A percentile compares a stretch with the other conserved stretches of the same genome.
Evolutionary conservation across 2,888 invertebrate genomes (phyloP).

Genomic region (Chalcis sispes): DNA sequence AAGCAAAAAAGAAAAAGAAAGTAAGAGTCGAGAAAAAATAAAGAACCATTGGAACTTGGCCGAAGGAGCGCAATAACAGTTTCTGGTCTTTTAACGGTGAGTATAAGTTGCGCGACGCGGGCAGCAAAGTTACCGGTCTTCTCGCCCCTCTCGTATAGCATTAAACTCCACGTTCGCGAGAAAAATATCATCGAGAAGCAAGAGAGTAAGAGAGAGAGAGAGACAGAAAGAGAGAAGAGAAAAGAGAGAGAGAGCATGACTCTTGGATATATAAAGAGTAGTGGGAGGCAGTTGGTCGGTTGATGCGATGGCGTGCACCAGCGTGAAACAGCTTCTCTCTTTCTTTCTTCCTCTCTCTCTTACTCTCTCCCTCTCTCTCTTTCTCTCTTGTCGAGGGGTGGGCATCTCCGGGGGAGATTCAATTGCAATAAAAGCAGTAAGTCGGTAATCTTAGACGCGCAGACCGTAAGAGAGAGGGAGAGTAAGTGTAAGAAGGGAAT

Average conservation of each 20-base stretch:
- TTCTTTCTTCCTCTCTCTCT: too few relatives aligned
- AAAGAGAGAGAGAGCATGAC: not conserved
- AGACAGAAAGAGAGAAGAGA: not conserved
- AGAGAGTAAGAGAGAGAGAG: not conserved
- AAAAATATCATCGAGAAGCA: slow-evolving; percentile 28
- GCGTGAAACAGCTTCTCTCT: slow-evolving; percentile 40
- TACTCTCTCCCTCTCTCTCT: not conserved
- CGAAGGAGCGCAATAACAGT: slow-evolving; percentile 38
- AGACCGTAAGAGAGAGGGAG: slow-evolving; percentile 64
- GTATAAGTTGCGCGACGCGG: too few relatives aligned
- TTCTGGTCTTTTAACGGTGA: slow-evolving; percentile 14
- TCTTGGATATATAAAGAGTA: slow-evolving; percentile 14
- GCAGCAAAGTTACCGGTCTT: too few relatives aligned
- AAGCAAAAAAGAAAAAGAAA: not conserved
- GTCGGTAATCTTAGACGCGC: slow-evolving; percentile 69
- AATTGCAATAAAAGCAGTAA: slow-evolving; percentile 74
- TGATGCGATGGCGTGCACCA: slow-evolving; percentile 31
- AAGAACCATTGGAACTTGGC: not conserved
- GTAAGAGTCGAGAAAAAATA: not conserved
- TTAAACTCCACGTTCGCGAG: slow-evolving; percentile 36
- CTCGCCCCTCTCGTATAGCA: too few relatives aligned
- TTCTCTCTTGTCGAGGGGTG: not conserved
- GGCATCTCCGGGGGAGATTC: slow-evolving; percentile 65
- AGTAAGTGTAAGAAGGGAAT: slow-evolving; percentile 64
- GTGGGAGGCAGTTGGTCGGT: slow-evolving; percentile 43